Base-by-base conservation (phyloP, 2,113 vertebrate species). In the Oenanthe oenanthe region DNA sequence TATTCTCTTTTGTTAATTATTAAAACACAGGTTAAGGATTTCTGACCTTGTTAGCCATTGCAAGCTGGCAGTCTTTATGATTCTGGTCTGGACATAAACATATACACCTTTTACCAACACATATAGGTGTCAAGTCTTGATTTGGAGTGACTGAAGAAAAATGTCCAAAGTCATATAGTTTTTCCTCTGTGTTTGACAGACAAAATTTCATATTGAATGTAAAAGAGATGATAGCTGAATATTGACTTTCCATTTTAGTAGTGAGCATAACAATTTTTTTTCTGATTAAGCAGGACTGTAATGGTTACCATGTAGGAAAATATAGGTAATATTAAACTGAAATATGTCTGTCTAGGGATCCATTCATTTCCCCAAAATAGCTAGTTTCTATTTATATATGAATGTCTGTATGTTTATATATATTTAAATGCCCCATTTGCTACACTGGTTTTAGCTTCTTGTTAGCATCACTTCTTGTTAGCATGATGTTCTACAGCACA, bases 381-480 rank as follows among this genome's bases (percentile, higher is more conserved):
- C 96, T 87, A 96, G 89, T 97, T 98, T 96, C 97, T 98, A 97
- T 97, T 96, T 97, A 97, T 97, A 97, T 97, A 93, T 94, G 94
- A 97, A 97, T 96, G 97, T 96, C 85, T 94, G 95, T 94, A 96
- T 98, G 98, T 98, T 98, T 98, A 98, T 97, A 97, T 98, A 97
- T 97, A 96, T 98, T 98, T 97, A 97, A 98, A 98, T 97, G 98
- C 96, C 95, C 97, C 97, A 97, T 98, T 98, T 98, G 97, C 98
- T 98, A 94, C 95, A 95, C 97, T 97, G 97, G 97, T 97, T 98
- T 98, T 98, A 98, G 97, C 97, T 97, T 98, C 97, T 98, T 97
- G 98, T 98, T 98, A 98, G 98, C 93, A 97, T 98, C 98, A 98
- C 86, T 97, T 98, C 98, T 98, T 93, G 96, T 98, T 98, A 98